Percentiles rank a stretch among this genome's conserved stretches.
These are phyloP conservation scores for Eulemur macaco DNA, from an alignment of 2,113 vertebrate species.

Conservation along the genomic window DNA sequence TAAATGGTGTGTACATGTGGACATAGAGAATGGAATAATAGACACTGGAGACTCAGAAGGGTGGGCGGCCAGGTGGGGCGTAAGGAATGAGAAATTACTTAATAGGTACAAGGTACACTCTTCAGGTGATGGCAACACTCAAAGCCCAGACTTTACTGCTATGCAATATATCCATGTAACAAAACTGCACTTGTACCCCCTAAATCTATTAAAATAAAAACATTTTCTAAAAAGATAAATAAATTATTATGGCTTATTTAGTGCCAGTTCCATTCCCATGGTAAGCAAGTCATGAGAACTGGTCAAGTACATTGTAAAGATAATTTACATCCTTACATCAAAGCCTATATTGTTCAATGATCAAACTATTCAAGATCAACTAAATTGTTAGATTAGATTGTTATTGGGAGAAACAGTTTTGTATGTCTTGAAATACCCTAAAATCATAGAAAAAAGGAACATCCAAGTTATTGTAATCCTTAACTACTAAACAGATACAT, in stretches of 20 bases:
- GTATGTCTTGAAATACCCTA: not conserved
- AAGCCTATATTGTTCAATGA: not conserved
- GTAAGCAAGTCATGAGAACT: not conserved
- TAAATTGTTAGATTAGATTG: not conserved
- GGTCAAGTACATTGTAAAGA: not conserved
- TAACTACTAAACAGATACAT: not conserved
- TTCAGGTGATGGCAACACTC: too few species aligned
- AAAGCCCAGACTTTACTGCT: too few species aligned
- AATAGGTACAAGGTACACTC: too few species aligned
- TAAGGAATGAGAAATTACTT: too few species aligned
- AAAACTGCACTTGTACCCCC: too few species aligned
- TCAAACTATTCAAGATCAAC: not conserved
- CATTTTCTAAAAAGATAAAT: too few species aligned
- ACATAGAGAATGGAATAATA: too few species aligned
- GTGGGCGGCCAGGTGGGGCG: too few species aligned
- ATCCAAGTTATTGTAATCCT: not conserved
- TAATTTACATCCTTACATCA: not conserved
- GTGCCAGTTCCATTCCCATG: not conserved
- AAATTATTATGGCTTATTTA: not conserved
- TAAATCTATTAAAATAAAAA: too few species aligned
- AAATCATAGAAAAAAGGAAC: not conserved
- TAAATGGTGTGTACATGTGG: too few species aligned
- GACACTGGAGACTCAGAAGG: too few species aligned
- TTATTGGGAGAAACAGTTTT: not conserved
- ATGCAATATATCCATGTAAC: too few species aligned